Percentiles rank a stretch among this genome's conserved stretches.
Conservation (phyloP, 2,797 vertebrate species). For the Helicolenus hilgendorfi region DNA sequence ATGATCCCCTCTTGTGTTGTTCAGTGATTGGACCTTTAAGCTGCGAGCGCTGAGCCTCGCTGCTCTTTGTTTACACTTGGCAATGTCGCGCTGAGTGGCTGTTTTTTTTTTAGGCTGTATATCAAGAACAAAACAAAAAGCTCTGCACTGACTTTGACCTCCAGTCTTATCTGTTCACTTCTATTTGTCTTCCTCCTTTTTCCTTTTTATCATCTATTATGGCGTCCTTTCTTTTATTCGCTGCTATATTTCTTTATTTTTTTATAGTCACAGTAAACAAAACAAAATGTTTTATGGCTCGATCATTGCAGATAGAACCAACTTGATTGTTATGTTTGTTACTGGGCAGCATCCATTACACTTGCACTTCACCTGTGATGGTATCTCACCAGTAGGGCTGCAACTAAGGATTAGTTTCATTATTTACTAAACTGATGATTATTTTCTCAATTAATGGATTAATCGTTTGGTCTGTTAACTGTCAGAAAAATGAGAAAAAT, state of each 20-base stretch:
- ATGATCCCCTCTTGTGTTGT: constrained; percentile 61
- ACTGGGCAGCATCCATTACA: background rate
- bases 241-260: background rate
- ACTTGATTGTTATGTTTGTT: background rate
- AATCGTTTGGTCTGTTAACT: background rate
- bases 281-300: background rate
- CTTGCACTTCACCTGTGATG: background rate
- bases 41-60: constrained; percentile 8
- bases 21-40: constrained; percentile 41
- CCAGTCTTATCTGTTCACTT: constrained; percentile 6
- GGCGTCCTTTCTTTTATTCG: background rate
- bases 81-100: constrained; percentile 28
- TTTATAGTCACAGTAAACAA: background rate
- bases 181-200: background rate
- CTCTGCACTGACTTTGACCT: constrained; percentile 36
- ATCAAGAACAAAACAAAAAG: constrained; percentile 35
- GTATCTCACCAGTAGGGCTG: background rate
- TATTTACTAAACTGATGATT: background rate
- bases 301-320: background rate
- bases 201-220: background rate
- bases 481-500: background rate
- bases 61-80: constrained; percentile 62
- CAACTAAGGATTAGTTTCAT: background rate
- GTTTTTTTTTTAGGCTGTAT: constrained; percentile 13
- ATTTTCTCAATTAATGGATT: background rate